phyloP scores from a whole-genome alignment of 2,113 vertebrate genomes.

The Pollimyrus isidori region DNA sequence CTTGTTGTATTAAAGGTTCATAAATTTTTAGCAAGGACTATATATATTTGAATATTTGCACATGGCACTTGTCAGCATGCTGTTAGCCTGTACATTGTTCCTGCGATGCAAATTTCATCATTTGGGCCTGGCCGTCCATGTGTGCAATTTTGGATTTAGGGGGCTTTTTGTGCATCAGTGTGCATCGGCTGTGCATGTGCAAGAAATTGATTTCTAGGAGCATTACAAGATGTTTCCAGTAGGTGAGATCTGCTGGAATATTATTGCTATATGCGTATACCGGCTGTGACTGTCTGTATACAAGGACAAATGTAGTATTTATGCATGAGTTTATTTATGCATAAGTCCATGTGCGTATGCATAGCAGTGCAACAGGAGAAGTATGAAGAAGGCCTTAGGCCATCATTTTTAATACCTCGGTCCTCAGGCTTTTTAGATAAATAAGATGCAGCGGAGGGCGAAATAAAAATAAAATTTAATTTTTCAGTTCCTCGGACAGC shows the following conservation, averaged over 20 bases:
- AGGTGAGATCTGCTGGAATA: background rate
- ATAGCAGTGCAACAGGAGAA: background rate
- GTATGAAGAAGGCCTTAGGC: background rate
- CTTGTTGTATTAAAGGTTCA: background rate
- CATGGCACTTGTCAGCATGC: background rate
- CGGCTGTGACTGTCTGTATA: background rate
- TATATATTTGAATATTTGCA: background rate
- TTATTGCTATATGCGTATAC: background rate
- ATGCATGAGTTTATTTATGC: background rate
- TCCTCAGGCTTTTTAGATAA: too few species aligned
- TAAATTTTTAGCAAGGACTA: background rate
- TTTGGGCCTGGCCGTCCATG: background rate
- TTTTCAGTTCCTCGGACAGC: too few species aligned
- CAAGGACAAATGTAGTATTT: background rate
- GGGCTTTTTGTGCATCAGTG: background rate
- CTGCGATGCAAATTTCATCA: background rate
- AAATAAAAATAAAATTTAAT: too few species aligned
- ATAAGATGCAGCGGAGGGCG: too few species aligned
- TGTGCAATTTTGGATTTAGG: background rate
- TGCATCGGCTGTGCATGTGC: background rate
- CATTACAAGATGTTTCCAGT: background rate
- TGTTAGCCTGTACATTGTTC: background rate
- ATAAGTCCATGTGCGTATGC: background rate
- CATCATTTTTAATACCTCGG: too few species aligned
- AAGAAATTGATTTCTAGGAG: background rate